A percentile compares a stretch with the other conserved stretches of the same genome.
Evolutionary conservation across 2,797 vertebrate genomes (phyloP).

Genomic region (Tamandua tetradactyla): DNA sequence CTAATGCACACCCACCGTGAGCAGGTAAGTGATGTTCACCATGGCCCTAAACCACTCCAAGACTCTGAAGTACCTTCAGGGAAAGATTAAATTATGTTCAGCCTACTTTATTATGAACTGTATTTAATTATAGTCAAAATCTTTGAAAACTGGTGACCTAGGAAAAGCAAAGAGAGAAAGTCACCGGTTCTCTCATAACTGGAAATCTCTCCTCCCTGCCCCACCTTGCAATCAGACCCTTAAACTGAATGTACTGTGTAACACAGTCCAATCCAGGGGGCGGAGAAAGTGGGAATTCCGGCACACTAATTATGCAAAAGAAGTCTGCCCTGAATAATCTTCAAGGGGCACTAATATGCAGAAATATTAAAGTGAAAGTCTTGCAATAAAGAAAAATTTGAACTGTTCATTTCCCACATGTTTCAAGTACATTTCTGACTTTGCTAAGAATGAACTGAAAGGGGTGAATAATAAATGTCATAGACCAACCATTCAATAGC

Average conservation of each 20-base stretch:
- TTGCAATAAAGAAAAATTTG: not conserved
- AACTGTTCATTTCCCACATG: not conserved
- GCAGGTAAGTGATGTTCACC: conserved; percentile 60
- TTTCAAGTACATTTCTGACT: not conserved
- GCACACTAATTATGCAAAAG: not conserved
- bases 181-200: conserved; percentile 10
- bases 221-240: not conserved
- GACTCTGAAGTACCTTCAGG: conserved; percentile 66
- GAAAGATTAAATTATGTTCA: conserved; percentile 75
- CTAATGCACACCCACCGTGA: conserved; percentile 37
- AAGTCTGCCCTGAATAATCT: not conserved
- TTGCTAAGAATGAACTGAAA: conserved; percentile 8
- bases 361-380: not conserved
- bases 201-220: not conserved
- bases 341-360: not conserved
- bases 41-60: conserved; percentile 56
- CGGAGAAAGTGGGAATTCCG: not conserved
- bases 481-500: not conserved
- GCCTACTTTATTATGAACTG: conserved; percentile 65
- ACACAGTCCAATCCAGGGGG: not conserved
- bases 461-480: not conserved
- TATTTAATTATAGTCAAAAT: conserved; percentile 71
- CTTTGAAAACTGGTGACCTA: conserved; percentile 58
- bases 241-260: not conserved
- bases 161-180: conserved; percentile 44